Base-by-base conservation (phyloP, 2,113 vertebrate genomes). In the Deroptyus accipitrinus region DNA sequence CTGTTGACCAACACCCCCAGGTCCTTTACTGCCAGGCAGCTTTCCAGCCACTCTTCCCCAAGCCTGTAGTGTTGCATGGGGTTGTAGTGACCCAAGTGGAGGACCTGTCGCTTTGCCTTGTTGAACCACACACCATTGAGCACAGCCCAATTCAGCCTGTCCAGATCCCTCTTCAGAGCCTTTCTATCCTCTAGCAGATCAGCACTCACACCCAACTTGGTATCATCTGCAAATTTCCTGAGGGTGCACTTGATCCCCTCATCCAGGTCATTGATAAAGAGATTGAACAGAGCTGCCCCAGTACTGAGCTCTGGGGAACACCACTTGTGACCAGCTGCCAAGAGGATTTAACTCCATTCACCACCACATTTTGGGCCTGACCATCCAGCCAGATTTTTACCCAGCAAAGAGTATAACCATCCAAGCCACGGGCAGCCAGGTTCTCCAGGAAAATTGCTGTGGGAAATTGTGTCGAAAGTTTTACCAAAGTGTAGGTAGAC, bases 351-450 rank as follows among this genome's bases (percentile, higher is more conserved):
- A 69, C 1, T 51, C 24, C 54, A 57, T 46, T 64, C 25, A 12
- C 17, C 69, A 79, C 4, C 3, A 5, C 5, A 11, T 41, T 51
- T 44, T 25, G 24, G 39, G 28, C 27, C 31, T 0, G 0, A 33
- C 5, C 41, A 63, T 30, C 10, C 35, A 49, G 24, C 1, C 20
- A 39, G 15, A 4, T 41, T 78, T 79, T 44, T 4, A 73, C 7
- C 27, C 48, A 57, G 15, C 2, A 1, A 84, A 84, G 7, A 8
- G 4, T 9, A 15, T 3, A 6, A 5, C 4, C 3, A 6, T 24
- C 17, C 7, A 74, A 74, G 41, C 17, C 42, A 18, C 2, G 3
- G 63, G 8, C 62, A 51, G 20, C 0, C 73, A 52, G 8, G 33
- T 75, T n/a, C 63, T 64, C 52, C 25, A 55, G 20, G 61, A 86